Evolutionary conservation across 2,888 invertebrate genomes (phyloP).

Genomic region (Bombylius major): DNA sequence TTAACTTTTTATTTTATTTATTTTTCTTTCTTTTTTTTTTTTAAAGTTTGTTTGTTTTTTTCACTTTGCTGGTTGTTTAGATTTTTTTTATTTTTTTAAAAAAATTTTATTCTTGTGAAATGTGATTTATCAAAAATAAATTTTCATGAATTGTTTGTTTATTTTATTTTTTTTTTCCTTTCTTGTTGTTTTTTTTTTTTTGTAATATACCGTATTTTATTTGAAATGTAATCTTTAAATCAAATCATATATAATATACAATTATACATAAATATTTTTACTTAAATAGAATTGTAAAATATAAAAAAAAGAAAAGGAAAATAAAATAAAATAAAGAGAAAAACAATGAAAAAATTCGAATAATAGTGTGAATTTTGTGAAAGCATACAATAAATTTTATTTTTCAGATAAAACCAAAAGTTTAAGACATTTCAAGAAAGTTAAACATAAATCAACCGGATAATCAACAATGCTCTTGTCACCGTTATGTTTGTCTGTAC

Average conservation of each 20-base stretch:
- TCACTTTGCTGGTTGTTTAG: no score
- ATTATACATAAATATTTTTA: no score
- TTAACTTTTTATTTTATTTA: no score
- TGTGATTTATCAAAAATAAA: neutral
- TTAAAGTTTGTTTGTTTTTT: neutral
- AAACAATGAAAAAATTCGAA: no score
- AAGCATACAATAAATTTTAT: conserved; percentile 8
- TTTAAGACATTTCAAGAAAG: conserved; percentile 10
- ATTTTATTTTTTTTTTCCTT: neutral
- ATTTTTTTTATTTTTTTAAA: neutral
- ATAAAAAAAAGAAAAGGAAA: no score
- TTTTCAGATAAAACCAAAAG: conserved; percentile 10
- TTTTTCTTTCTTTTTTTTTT: no score
- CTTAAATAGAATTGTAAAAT: no score
- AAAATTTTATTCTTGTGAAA: neutral
- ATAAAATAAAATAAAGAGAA: no score
- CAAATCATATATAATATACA: no score
- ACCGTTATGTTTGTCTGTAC: conserved; percentile 3
- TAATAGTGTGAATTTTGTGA: neutral
- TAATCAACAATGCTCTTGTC: conserved; percentile 13
- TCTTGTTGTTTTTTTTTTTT: no score
- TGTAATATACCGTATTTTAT: no score
- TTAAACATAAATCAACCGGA: conserved; percentile 12
- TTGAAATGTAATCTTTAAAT: no score
- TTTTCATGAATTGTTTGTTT: neutral